phyloP scores from a whole-genome alignment of 1,140 invertebrate genomes.

The Gyrodactylus bullatarudis region DNA sequence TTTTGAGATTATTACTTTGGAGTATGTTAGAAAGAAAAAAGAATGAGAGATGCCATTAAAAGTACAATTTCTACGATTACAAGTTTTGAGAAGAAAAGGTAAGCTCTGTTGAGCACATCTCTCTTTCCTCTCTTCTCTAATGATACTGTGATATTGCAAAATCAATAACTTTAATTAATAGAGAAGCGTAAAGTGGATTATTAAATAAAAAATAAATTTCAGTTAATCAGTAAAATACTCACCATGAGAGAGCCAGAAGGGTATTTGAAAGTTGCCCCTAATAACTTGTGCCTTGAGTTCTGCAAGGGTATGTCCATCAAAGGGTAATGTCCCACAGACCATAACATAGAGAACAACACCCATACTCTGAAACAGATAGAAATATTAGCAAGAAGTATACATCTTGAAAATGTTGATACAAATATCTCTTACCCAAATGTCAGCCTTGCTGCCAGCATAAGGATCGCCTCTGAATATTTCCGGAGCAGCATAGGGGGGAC shows the following conservation, averaged over 20 bases:
- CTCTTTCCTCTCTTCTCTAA: too few species aligned
- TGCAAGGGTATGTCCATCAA: constrained; percentile 52
- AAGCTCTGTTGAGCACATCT: too few species aligned
- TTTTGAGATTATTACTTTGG: too few species aligned
- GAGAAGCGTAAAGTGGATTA: too few species aligned
- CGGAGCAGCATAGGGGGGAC: constrained; percentile 81
- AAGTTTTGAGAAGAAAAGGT: too few species aligned
- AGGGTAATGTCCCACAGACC: constrained; percentile 48
- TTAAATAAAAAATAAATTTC: too few species aligned
- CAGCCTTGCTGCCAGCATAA: constrained; percentile 74
- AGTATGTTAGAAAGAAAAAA: too few species aligned
- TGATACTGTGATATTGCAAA: too few species aligned
- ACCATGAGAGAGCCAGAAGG: constrained; percentile 58
- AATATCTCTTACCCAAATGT: constrained; percentile 50
- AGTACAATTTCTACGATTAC: too few species aligned
- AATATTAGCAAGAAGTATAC: not conserved
- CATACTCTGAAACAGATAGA: constrained; percentile 32
- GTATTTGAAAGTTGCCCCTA: constrained; percentile 61
- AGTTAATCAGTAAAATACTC: not conserved
- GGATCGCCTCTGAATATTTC: constrained; percentile 82
- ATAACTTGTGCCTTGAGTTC: constrained; percentile 51
- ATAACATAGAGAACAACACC: constrained; percentile 68
- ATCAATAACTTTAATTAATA: too few species aligned
- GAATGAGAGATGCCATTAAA: too few species aligned
- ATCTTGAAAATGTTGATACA: not conserved